Base-by-base conservation (phyloP, 1,140 invertebrate species). In the Solenopsis invicta region DNA sequence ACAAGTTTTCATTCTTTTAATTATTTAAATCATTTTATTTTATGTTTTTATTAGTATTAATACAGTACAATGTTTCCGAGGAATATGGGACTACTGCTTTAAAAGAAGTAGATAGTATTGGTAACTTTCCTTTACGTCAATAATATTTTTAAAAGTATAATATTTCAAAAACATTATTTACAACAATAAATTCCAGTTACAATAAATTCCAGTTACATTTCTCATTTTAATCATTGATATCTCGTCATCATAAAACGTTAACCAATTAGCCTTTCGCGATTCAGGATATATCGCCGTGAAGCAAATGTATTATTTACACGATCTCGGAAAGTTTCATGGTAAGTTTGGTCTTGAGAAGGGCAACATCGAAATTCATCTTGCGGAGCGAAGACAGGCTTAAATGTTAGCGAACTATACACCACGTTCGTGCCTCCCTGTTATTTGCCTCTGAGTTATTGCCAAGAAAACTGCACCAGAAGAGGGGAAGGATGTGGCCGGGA, bases 361-460 rank as follows among this genome's bases (percentile, higher is more conserved):
- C 41, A 62, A 77, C 41, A 4, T 77, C 16, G 21, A 77, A 48
- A 77, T 77, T 29, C 21, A 77, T 64, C 56, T 77, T 77, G 16
- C 16, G 13, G 3, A 10, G 9, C 56, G 12, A 62, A 77, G 75
- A 62, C 41, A 77, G 21, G 21, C 52, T 74, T 56, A 74, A 62
- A 64, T 48, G 56, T 77, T 41, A 48, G 56, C 41, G 5, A 77
- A 64, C 75, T 77, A 34, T 48, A 59, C n/a, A 8, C 41, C 52
- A 21, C 13, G 21, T 59, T 45, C 37, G 37, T 29, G 37, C 21
- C 16, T 76, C 74, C 13, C 37, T 76, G 21, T 76, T 77, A 62
- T 77, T 77, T 48, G 56, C 74, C 4, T 45, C 54, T 77, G 37
- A 77, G 21, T 77, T 77, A 77, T 48, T 45, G 24, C 21, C 56